A percentile compares a stretch with the other conserved stretches of the same genome.
These are phyloP conservation scores for Spilarctia lutea DNA, from an alignment of 2,888 invertebrate species.

Conservation along the genomic window DNA sequence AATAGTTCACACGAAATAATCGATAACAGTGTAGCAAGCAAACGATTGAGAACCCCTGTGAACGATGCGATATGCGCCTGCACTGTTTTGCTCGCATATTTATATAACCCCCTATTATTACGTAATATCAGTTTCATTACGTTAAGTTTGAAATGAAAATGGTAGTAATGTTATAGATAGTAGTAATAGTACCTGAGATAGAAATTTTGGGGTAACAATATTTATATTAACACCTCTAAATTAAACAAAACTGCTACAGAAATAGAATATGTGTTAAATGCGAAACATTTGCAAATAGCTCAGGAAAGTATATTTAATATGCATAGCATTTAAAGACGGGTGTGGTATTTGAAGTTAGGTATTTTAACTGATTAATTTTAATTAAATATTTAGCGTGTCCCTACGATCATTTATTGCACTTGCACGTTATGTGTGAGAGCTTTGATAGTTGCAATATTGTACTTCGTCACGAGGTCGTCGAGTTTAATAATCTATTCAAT, in stretches of 20 bases:
- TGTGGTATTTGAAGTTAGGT: not conserved
- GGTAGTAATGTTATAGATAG: not conserved
- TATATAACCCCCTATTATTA: slow-evolving; percentile 40
- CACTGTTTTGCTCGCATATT: slow-evolving; percentile 48
- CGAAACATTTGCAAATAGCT: slow-evolving; percentile 5
- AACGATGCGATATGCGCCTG: slow-evolving; percentile 53
- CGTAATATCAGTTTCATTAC: slow-evolving; percentile 46
- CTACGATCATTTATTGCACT: not conserved
- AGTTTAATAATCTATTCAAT: slow-evolving; percentile 28
- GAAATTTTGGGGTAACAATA: slow-evolving; percentile 11
- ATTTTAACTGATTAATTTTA: not conserved
- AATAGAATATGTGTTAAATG: slow-evolving; percentile 11
- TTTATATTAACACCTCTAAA: not conserved
- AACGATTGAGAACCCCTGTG: slow-evolving; percentile 38
- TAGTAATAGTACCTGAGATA: not conserved
- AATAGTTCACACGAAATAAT: slow-evolving; percentile 83
- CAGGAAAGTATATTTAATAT: not conserved
- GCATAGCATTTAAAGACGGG: not conserved
- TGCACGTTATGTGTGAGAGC: slow-evolving; percentile 16
- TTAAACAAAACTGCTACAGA: not conserved
- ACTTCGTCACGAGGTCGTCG: slow-evolving; percentile 29
- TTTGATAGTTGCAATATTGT: slow-evolving; percentile 31
- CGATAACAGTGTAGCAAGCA: slow-evolving; percentile 64
- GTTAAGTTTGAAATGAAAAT: slow-evolving; percentile 9
- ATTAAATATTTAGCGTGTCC: not conserved